Conservation (phyloP, 2,113 vertebrate species). For the Machaerirhynchus nigripectus region DNA sequence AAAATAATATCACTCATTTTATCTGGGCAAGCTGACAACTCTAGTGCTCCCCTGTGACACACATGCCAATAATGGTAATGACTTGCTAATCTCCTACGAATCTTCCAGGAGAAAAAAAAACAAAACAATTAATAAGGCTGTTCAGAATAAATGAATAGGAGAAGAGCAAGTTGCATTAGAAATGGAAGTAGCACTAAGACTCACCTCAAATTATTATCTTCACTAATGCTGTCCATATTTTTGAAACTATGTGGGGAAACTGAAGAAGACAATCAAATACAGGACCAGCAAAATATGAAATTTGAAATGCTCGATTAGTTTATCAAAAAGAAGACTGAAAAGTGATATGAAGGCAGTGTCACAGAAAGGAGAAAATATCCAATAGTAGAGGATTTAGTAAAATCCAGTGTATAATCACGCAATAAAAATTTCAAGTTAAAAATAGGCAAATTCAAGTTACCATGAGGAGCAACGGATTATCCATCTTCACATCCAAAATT, state of each 20-base stretch:
- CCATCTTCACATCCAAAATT: background rate
- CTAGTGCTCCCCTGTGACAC: background rate
- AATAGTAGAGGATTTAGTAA: background rate
- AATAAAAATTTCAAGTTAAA: background rate
- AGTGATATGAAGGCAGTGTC: background rate
- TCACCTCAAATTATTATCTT: background rate
- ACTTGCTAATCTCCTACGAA: background rate
- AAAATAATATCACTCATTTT: background rate
- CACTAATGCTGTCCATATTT: background rate
- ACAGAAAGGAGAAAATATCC: background rate
- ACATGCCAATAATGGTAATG: background rate
- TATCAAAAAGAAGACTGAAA: background rate
- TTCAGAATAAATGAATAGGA: background rate
- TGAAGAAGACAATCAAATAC: background rate
- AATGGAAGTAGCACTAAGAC: background rate
- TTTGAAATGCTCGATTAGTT: background rate
- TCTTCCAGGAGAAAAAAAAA: background rate
- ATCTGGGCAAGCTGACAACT: background rate
- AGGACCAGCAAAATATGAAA: background rate
- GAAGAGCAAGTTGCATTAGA: background rate
- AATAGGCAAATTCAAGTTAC: background rate
- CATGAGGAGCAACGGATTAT: background rate
- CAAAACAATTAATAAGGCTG: background rate
- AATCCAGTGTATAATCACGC: background rate
- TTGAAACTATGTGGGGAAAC: background rate